A percentile compares a stretch with the other conserved stretches of the same genome.
Evolutionary conservation across 1,140 invertebrate genomes (phyloP).

Genomic region (Vanessa atalanta): DNA sequence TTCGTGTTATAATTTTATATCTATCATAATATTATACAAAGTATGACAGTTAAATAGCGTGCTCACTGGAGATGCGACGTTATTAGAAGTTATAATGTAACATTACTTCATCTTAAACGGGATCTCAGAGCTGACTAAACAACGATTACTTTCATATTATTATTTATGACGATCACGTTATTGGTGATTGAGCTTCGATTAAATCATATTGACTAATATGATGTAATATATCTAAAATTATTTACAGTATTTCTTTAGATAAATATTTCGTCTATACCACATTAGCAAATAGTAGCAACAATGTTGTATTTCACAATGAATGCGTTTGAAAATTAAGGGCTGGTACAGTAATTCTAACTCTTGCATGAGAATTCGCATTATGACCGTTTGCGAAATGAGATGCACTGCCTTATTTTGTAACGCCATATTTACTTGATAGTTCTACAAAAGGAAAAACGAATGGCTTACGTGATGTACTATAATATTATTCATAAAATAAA

Average conservation of each 20-base stretch:
- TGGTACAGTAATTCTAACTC: constrained; percentile 6
- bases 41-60: constrained; percentile 9
- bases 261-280: neutral
- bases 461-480: neutral
- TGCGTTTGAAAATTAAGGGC: constrained; percentile 5
- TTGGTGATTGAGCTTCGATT: neutral
- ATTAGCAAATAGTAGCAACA: neutral
- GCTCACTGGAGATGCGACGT: neutral
- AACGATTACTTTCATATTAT: constrained; percentile 4
- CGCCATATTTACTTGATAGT: constrained; percentile 1
- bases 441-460: constrained; percentile 6
- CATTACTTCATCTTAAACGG: constrained; percentile 8
- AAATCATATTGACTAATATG: neutral
- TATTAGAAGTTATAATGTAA: constrained; percentile 1
- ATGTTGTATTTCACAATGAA: neutral
- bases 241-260: neutral
- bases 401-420: constrained; percentile 18
- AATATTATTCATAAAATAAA: neutral
- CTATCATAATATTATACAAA: neutral
- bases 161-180: neutral
- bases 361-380: constrained; percentile 16
- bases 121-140: neutral
- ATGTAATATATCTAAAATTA: neutral
- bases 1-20: too few relatives aligned
- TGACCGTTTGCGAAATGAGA: constrained; percentile 24